phyloP scores from a whole-genome alignment of 2,113 vertebrate species.

The Podarcis cretensis region DNA sequence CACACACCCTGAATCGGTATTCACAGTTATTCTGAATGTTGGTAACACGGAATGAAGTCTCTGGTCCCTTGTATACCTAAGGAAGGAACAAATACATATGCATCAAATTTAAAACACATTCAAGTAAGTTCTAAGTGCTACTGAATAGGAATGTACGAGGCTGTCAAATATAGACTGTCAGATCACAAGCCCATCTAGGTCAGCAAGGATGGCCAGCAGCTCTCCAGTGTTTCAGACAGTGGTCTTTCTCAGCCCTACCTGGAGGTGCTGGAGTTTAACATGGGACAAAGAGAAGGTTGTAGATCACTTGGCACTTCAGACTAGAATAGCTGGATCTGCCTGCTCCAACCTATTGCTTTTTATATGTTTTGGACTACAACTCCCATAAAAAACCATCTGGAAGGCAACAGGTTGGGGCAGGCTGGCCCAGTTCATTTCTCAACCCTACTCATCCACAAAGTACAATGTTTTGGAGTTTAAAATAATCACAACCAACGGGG shows the following conservation, averaged over 20 bases:
- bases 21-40: conserved; percentile 72
- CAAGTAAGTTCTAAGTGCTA: too few relatives aligned
- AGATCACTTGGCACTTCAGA: not conserved
- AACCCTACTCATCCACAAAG: not conserved
- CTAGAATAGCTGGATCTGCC: not conserved
- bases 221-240: not conserved
- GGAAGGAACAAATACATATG: not conserved
- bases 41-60: conserved; percentile 74
- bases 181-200: not conserved
- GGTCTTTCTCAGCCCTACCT: not conserved
- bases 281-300: not conserved
- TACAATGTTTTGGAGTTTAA: not conserved
- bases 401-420: too few relatives aligned
- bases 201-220: not conserved
- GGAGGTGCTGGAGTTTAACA: too few relatives aligned
- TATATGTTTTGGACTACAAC: too few relatives aligned
- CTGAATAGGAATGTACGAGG: not conserved
- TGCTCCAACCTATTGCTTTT: too few relatives aligned
- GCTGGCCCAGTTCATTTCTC: not conserved
- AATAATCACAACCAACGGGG: not conserved
- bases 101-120: rapidly evolving
- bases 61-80: conserved; percentile 82
- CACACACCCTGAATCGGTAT: conserved; percentile 76
- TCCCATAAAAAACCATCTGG: too few relatives aligned
- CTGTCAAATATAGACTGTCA: not conserved